Base-by-base conservation (phyloP, 2,113 vertebrate species). In the Cinclus mexicanus region DNA sequence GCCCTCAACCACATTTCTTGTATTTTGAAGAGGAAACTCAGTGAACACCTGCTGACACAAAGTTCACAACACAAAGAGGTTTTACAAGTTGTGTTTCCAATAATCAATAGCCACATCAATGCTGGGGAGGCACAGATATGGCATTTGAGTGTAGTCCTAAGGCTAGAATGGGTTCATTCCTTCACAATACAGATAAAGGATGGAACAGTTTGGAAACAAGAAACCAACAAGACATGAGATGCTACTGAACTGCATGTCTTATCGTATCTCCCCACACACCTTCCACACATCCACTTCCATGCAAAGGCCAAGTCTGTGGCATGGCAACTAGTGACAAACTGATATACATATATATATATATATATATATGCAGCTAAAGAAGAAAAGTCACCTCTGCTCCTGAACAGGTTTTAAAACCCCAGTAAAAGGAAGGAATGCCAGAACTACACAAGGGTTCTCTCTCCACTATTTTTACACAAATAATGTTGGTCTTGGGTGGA, bases 151-250 rank as follows among this genome's bases (percentile, higher is more conserved):
- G 4, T 5, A 33, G 28, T 31, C n/a, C 21, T 10, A n/a, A 47
- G 19, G 26, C 39, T 15, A 50, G 52, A 55, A 60, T 5, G 20
- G 90, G 67, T 60, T 83, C 9, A 37, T 41, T 59, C 29, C 25
- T 61, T 68, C 65, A 23, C 5, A 39, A 11, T 3, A 64, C 7
- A 14, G 47, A 16, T 57, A 72, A 76, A 31, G 46, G 44, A 55
- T 8, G 5, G 55, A 64, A 33, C 20, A 59, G 35, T 25, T 60
- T 57, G 52, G 29, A 56, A 67, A 56, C 12, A 57, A 83, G n/a
- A 67, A 75, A 61, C 10, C 39, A 68, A 15, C 0, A 0, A 46
- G 64, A 24, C 18, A 52, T 0, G 2, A 93, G 33, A 74, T 18
- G 22, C 31, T 68, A 22, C 52, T 9, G 2, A 83, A 41, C 35